Evolutionary conservation across 2,888 invertebrate genomes (phyloP).

Genomic region (Trissonchulus sp.): DNA sequence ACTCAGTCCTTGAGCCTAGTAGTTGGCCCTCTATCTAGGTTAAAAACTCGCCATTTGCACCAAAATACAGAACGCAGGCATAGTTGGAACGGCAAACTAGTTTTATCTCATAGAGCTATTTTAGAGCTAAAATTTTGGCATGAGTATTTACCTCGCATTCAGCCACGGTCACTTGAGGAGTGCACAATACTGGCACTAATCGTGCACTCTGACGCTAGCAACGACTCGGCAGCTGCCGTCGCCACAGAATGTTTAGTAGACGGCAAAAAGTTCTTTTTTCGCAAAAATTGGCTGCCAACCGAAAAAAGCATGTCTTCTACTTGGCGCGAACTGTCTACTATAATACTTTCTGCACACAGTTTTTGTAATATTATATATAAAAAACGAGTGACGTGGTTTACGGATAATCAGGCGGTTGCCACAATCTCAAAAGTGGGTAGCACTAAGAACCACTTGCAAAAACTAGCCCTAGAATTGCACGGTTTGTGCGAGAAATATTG

Average conservation of each 20-base stretch:
- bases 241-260: neutral
- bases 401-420: neutral
- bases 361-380: neutral
- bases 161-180: neutral
- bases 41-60: neutral
- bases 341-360: neutral
- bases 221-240: neutral
- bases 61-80: neutral
- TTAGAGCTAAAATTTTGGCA: neutral
- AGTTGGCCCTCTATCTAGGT: neutral
- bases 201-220: neutral
- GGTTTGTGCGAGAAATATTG: neutral
- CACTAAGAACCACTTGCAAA: neutral
- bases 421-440: neutral
- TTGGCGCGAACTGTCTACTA: neutral
- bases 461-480: neutral
- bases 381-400: neutral
- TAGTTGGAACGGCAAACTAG: neutral
- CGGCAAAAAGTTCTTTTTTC: neutral
- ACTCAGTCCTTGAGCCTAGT: neutral
- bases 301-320: neutral
- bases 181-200: neutral
- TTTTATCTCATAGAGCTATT: neutral
- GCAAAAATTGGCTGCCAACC: neutral
- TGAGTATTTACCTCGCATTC: neutral